Conservation (phyloP, 2,888 invertebrate species). For the Dioctria rufipes region DNA sequence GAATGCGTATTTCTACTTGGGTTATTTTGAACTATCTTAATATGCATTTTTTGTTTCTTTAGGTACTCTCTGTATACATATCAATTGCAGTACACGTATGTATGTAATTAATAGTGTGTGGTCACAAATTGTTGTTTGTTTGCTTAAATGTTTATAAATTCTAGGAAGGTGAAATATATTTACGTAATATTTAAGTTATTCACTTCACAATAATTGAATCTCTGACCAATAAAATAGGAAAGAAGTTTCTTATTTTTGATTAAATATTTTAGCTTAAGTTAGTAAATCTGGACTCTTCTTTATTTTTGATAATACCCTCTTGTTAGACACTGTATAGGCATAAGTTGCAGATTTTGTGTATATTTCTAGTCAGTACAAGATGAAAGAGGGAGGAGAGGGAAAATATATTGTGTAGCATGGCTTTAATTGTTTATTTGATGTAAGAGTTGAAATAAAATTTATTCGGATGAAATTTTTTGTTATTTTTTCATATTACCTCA, state of each 20-base stretch:
- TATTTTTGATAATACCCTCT: conserved; percentile 45
- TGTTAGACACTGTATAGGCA: neutral
- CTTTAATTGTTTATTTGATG: conserved; percentile 43
- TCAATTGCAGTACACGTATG: too few relatives aligned
- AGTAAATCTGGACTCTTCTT: neutral
- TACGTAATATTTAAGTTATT: too few relatives aligned
- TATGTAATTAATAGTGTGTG: too few relatives aligned
- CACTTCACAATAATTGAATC: too few relatives aligned
- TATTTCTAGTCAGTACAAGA: conserved; percentile 47
- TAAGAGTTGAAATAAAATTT: conserved; percentile 24
- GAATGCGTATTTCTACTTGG: too few relatives aligned
- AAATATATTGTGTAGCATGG: conserved; percentile 6
- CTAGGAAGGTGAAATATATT: too few relatives aligned
- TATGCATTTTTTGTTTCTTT: too few relatives aligned
- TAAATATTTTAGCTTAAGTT: conserved; percentile 6
- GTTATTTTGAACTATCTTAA: too few relatives aligned
- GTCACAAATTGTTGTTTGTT: too few relatives aligned
- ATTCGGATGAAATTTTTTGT: neutral
- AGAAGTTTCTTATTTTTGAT: neutral
- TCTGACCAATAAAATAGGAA: conserved; percentile 28
- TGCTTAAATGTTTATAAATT: too few relatives aligned
- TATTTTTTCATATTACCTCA: too few relatives aligned
- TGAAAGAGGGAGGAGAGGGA: neutral
- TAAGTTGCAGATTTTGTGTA: conserved; percentile 5
- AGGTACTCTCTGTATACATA: too few relatives aligned